phyloP scores from a whole-genome alignment of 2,113 vertebrate species.

The Scomber colias region DNA sequence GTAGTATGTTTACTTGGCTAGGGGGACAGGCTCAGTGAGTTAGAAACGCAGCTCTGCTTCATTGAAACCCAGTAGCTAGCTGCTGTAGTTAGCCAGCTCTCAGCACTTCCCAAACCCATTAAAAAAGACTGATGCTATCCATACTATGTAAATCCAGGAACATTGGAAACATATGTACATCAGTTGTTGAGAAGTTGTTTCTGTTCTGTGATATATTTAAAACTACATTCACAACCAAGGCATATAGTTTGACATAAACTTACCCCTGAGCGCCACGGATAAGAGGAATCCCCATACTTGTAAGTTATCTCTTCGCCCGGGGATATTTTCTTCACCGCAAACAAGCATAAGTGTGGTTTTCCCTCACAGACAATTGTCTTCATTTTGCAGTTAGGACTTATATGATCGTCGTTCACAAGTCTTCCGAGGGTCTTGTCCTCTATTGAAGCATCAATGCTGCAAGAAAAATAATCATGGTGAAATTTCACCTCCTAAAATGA shows the following conservation, averaged over 20 bases:
- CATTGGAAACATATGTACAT: no score
- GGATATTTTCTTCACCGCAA: slow-evolving; percentile 49
- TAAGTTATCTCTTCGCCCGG: slow-evolving; percentile 57
- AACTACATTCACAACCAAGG: background rate
- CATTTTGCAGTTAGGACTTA: slow-evolving; percentile 58
- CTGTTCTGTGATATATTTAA: no score
- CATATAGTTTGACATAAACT: background rate
- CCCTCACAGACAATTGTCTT: slow-evolving; percentile 36
- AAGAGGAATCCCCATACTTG: slow-evolving; percentile 25
- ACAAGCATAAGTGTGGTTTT: slow-evolving; percentile 65
- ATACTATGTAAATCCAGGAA: no score
- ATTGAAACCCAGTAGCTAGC: no score
- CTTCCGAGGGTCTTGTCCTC: slow-evolving; percentile 41
- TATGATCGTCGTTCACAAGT: slow-evolving; percentile 61
- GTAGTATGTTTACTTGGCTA: no score
- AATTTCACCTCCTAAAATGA: background rate
- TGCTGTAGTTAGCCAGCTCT: no score
- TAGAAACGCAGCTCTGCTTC: no score
- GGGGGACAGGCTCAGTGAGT: no score
- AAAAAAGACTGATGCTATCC: no score
- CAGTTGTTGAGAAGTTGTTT: no score
- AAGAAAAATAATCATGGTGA: background rate
- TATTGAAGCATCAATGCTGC: slow-evolving; percentile 54
- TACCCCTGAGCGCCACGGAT: slow-evolving; percentile 44
- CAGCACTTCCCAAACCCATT: no score